Conservation (phyloP, 2,888 invertebrate genomes). For the Pseudococcus longispinus region DNA sequence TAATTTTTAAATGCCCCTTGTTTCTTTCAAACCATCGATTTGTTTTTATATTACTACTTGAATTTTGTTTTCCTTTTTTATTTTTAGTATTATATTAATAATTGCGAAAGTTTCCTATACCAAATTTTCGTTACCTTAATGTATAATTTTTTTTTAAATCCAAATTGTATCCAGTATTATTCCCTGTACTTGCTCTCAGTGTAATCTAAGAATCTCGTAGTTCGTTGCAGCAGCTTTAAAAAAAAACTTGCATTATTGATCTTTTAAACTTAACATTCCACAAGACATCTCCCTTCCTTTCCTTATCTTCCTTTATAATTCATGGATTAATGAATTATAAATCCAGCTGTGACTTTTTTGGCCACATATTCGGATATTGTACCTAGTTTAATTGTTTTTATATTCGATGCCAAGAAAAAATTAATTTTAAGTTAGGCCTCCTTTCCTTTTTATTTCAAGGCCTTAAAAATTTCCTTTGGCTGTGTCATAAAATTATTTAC, state of each 20-base stretch:
- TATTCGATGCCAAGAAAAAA: neutral
- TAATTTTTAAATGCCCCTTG: neutral
- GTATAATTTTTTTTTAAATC: neutral
- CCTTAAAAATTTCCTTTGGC: neutral
- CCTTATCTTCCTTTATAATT: neutral
- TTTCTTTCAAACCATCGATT: neutral
- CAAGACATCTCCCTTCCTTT: neutral
- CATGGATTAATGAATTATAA: neutral
- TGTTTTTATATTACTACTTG: neutral
- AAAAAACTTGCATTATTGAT: neutral
- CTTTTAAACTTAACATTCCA: neutral
- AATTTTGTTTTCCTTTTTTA: neutral
- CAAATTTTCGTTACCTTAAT: neutral
- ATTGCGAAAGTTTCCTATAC: neutral
- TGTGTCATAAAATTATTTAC: conserved; percentile 13
- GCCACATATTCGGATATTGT: neutral
- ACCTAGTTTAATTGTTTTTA: neutral
- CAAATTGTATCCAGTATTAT: neutral
- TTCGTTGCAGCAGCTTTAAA: neutral
- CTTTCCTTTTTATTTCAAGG: neutral
- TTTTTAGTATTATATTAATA: neutral
- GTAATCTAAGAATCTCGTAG: neutral
- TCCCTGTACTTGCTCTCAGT: neutral
- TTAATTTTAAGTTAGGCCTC: neutral
- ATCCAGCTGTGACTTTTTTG: neutral